Conservation (phyloP, 2,888 invertebrate genomes). For the Blastobasis lacticolella region DNA sequence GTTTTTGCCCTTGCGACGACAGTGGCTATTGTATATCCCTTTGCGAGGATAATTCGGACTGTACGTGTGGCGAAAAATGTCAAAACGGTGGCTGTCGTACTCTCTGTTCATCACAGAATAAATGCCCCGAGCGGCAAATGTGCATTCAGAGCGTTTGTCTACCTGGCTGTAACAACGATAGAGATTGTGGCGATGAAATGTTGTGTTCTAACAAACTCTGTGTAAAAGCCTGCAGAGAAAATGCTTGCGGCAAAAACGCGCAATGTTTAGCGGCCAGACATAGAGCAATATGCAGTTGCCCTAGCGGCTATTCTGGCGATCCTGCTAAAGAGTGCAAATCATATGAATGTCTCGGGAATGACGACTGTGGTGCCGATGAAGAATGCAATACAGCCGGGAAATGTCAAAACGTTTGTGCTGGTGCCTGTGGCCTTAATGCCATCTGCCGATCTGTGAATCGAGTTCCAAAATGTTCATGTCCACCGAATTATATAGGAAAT, state of each 20-base stretch:
- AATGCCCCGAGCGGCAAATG: slow-evolving; percentile 85
- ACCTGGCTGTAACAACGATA: slow-evolving; percentile 85
- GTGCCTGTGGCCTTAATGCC: slow-evolving; percentile 88
- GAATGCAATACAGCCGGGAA: slow-evolving; percentile 79
- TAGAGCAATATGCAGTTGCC: slow-evolving; percentile 89
- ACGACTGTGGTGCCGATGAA: slow-evolving; percentile 86
- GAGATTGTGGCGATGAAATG: slow-evolving; percentile 85
- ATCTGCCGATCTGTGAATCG: slow-evolving; percentile 87
- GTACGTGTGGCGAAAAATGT: slow-evolving; percentile 89
- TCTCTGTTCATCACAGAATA: slow-evolving; percentile 78
- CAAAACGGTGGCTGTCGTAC: slow-evolving; percentile 81
- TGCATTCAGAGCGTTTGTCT: slow-evolving; percentile 82
- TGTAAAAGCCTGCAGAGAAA: slow-evolving; percentile 78
- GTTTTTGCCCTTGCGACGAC: slow-evolving; percentile 86
- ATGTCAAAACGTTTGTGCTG: slow-evolving; percentile 88
- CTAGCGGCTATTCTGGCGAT: slow-evolving; percentile 88
- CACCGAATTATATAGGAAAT: slow-evolving; percentile 86
- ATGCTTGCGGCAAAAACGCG: slow-evolving; percentile 87
- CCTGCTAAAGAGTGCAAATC: slow-evolving; percentile 83
- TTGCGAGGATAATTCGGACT: slow-evolving; percentile 79
- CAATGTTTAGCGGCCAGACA: slow-evolving; percentile 86
- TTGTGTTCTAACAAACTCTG: slow-evolving; percentile 81
- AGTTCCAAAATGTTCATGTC: slow-evolving; percentile 88
- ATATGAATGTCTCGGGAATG: slow-evolving; percentile 83
- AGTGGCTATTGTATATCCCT: slow-evolving; percentile 84